Conservation (phyloP, 2,797 vertebrate species). For the Centropyge bicolor region DNA sequence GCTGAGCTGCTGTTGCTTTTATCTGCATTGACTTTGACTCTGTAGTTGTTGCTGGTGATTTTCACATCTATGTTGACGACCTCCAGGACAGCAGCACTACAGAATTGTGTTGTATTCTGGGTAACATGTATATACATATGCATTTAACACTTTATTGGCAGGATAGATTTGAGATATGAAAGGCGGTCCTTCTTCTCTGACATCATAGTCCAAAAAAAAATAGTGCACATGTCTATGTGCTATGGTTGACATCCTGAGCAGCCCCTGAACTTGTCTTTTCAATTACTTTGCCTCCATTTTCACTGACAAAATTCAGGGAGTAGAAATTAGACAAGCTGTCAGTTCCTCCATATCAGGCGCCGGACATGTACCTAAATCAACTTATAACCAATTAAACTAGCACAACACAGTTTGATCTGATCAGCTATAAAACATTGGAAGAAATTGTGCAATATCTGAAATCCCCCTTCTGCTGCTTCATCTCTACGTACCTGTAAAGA, state of each 20-base stretch:
- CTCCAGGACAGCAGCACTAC: neutral
- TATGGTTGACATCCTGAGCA: neutral
- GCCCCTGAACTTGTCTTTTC: neutral
- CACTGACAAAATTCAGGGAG: neutral
- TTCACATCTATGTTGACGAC: neutral
- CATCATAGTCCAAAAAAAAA: neutral
- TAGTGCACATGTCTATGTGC: neutral
- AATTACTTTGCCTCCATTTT: neutral
- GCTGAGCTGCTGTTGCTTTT: neutral
- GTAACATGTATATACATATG: no score
- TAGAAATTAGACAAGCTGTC: neutral
- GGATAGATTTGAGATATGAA: no score
- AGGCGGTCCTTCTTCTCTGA: neutral
- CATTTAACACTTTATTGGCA: no score
- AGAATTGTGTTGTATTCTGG: neutral
- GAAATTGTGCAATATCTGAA: neutral
- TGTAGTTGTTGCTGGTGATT: neutral
- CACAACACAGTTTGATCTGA: neutral
- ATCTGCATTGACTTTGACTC: neutral
- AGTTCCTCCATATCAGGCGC: neutral
- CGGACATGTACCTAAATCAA: neutral
- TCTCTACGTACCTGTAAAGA: neutral
- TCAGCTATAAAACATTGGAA: neutral
- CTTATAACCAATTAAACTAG: neutral
- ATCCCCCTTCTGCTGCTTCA: neutral